Conservation (phyloP, 2,113 vertebrate genomes). For the Tragelaphus scriptus region DNA sequence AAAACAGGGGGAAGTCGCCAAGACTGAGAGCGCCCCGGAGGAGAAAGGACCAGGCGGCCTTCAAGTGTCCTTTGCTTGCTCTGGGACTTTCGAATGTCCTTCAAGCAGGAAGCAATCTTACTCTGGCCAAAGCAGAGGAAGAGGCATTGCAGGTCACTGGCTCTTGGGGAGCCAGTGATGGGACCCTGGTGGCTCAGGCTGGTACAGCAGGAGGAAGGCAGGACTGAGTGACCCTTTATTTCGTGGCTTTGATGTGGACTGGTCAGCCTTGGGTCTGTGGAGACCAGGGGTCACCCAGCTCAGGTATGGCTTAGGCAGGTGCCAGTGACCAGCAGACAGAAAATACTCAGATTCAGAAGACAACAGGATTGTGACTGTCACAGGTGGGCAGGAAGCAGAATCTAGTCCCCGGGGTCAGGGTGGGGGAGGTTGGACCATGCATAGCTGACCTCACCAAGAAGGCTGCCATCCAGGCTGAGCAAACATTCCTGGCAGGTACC, state of each 20-base stretch:
- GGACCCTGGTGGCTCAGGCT: background rate
- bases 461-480: background rate
- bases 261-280: background rate
- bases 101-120: background rate
- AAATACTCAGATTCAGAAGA: background rate
- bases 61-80: background rate
- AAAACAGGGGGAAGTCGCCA: background rate
- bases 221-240: background rate
- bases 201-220: background rate
- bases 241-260: background rate
- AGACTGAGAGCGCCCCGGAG: background rate
- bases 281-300: background rate
- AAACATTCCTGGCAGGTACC: background rate
- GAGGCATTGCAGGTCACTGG: background rate
- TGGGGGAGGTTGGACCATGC: background rate
- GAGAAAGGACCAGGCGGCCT: background rate
- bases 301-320: background rate
- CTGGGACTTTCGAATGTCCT: slow-evolving; percentile 1
- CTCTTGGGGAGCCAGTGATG: background rate
- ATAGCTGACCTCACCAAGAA: background rate
- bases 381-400: background rate
- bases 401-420: too few species aligned
- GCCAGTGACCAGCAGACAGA: background rate
- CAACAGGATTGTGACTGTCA: background rate
- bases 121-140: background rate